Evolutionary conservation across 1,140 invertebrate species (phyloP), one percentile per base, ranked within the genome.

Genomic region (Drosophila burlai): DNA sequence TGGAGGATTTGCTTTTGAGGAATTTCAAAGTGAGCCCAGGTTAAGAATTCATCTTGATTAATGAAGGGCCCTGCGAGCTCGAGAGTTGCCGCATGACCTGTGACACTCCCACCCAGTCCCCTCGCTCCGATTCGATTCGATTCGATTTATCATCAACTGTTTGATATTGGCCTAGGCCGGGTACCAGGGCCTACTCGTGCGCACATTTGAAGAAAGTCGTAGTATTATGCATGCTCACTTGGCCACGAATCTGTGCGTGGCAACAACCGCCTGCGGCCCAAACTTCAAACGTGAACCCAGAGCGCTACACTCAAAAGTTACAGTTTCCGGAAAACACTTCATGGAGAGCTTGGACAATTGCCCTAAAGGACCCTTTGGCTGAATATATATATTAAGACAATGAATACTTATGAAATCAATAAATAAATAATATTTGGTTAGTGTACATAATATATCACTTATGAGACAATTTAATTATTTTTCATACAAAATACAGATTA

Each of bases 221-320:
- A 24, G 59, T 31, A 80, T 71, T 83, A 77, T 73, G 65, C 47
- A 87, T 76, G 68, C 80, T 68, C 83, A 87, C 82, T 85, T 85
- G 79, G 58, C 65, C 80, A 80, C 42, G 79, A 86, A 85, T 85
- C 67, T 76, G 67, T 86, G 76, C 80, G 65, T 80, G 83, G 79
- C 76, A 87, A 81, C 67, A 76, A 76, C 54, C 21, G 78, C 57
- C 52, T 40, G 65, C 13, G 64, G 68, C 55, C 46, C 46, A 63
- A 64, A 75, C 64, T 59, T 68, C 50, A 68, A 58, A 13, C 10
- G 31, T 46, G 59, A n/a, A 18, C 16, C n/a, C 38, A 26, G 15
- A n/a, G 10, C 18, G n/a, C 1, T 64, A 47, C 40, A 29, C 64
- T 67, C 43, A 6, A 64, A 47, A 60, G 16, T 42, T 18, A 13